Evolutionary conservation across 2,797 vertebrate species (phyloP).

Genomic region (Sus cebifrons): DNA sequence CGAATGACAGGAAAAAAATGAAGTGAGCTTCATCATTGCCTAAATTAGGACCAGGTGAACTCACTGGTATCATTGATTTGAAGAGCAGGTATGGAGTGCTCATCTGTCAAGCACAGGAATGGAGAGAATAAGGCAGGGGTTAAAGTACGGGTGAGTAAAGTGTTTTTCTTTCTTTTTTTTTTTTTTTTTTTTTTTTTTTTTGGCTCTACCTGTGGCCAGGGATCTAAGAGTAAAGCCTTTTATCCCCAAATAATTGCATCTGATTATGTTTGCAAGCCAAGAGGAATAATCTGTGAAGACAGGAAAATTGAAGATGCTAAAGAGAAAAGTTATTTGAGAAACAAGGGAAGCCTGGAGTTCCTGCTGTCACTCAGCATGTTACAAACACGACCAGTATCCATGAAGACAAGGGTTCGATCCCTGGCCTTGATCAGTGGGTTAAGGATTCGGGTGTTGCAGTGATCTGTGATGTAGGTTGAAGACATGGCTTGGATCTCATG

Average conservation of each 20-base stretch:
- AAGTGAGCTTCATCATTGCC: rapidly evolving
- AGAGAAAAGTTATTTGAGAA: background rate
- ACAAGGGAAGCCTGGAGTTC: background rate
- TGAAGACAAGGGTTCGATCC: too few relatives aligned
- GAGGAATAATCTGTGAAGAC: background rate
- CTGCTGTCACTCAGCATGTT: too few relatives aligned
- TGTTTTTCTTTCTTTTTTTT: too few relatives aligned
- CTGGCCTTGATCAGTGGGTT: too few relatives aligned
- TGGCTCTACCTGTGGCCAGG: too few relatives aligned
- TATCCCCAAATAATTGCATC: background rate
- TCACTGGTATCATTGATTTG: background rate
- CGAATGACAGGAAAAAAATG: background rate
- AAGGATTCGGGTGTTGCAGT: too few relatives aligned
- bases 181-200: too few relatives aligned
- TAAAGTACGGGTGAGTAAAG: background rate
- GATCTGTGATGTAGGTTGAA: too few relatives aligned
- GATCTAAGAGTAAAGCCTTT: background rate
- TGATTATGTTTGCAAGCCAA: background rate
- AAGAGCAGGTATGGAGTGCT: background rate
- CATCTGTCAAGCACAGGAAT: too few relatives aligned
- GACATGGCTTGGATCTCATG: too few relatives aligned
- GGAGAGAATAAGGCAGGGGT: background rate
- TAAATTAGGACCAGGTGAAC: background rate
- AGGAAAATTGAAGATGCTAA: background rate
- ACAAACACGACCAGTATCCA: too few relatives aligned